Percentiles rank a stretch among this genome's conserved stretches.
These are phyloP conservation scores for Cyaniris semiargus DNA, from an alignment of 2,888 invertebrate genomes.

Conservation along the genomic window DNA sequence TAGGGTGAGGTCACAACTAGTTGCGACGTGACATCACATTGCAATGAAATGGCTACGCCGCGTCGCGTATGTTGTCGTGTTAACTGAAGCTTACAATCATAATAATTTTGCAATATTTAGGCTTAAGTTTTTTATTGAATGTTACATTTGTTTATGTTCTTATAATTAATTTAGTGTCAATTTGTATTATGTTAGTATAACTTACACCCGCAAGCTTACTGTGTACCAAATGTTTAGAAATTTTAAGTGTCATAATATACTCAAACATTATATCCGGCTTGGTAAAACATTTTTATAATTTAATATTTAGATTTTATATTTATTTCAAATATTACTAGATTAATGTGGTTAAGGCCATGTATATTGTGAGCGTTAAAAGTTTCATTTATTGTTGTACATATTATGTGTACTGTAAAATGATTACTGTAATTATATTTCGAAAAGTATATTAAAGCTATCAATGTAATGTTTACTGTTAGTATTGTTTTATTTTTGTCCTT, in stretches of 20 bases:
- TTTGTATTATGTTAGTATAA: conserved; percentile 15
- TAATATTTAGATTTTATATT: conserved; percentile 5
- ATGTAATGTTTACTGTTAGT: conserved; percentile 75
- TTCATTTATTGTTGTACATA: conserved; percentile 55
- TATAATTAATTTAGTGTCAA: neutral
- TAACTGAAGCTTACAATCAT: conserved; percentile 3
- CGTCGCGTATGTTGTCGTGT: neutral
- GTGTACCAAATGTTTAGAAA: conserved; percentile 26
- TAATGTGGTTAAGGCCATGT: conserved; percentile 19
- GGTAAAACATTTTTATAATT: conserved; percentile 21
- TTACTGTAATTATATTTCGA: conserved; percentile 73
- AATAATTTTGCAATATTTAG: conserved; percentile 29
- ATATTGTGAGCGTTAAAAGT: conserved; percentile 21
- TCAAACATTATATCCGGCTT: conserved; percentile 16
- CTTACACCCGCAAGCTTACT: conserved; percentile 2
- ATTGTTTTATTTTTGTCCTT: conserved; percentile 47
- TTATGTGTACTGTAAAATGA: conserved; percentile 52
- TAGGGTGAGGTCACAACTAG: neutral
- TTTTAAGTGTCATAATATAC: conserved; percentile 28
- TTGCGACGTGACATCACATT: no score
- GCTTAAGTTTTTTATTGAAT: conserved; percentile 4
- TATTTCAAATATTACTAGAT: conserved; percentile 4
- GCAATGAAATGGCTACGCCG: neutral
- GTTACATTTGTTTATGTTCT: conserved; percentile 4
- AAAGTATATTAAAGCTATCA: conserved; percentile 62